These are phyloP conservation scores for Anabacerthia variegaticeps DNA, from an alignment of 2,797 vertebrate species.

Conservation along the genomic window DNA sequence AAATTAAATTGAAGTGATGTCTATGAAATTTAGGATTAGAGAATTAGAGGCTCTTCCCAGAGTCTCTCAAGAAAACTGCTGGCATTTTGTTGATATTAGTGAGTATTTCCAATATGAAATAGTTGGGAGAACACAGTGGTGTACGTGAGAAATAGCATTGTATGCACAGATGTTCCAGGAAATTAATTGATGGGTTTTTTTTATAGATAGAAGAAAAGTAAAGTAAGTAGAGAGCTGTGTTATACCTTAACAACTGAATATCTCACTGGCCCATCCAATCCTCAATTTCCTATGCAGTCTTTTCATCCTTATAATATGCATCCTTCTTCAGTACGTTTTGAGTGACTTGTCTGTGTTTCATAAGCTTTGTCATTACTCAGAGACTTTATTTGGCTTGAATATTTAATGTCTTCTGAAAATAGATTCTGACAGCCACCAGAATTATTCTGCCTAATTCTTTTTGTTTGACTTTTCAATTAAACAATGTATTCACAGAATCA, in stretches of 20 bases:
- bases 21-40: slow-evolving; percentile 44
- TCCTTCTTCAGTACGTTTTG: background rate
- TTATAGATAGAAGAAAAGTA: background rate
- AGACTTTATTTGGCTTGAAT: background rate
- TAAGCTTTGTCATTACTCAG: background rate
- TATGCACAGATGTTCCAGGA: accelerated
- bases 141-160: background rate
- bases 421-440: background rate
- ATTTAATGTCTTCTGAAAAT: background rate
- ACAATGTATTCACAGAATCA: background rate
- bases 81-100: background rate
- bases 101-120: background rate
- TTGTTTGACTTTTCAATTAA: background rate
- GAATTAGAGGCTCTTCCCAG: background rate
- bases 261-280: background rate
- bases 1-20: slow-evolving; percentile 59
- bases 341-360: background rate
- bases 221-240: background rate
- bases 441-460: background rate
- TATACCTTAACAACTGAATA: background rate
- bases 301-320: background rate
- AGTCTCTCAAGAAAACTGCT: background rate
- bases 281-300: background rate
- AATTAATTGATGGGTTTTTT: background rate
- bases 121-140: background rate